Evolutionary conservation across 2,888 invertebrate species (phyloP).

Genomic region (Eupithecia inturbata): DNA sequence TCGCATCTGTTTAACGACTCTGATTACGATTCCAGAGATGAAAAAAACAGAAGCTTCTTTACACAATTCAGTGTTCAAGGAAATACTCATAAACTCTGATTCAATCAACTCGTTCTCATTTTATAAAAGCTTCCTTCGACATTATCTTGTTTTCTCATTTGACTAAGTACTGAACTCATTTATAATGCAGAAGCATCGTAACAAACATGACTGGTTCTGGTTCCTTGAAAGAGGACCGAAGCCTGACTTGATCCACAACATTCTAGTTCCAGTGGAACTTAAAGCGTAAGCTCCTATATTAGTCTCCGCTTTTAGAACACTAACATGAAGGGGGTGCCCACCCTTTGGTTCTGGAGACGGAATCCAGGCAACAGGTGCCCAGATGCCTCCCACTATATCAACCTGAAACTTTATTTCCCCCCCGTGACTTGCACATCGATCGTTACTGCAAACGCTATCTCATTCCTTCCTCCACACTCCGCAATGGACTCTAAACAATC

Average conservation of each 20-base stretch:
- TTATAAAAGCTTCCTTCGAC: conserved; percentile 11
- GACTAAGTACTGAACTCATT: conserved; percentile 18
- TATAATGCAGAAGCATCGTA: conserved; percentile 18
- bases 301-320: conserved; percentile 50
- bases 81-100: neutral
- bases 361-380: conserved; percentile 64
- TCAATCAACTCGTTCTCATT: conserved; percentile 18
- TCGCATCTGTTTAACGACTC: neutral
- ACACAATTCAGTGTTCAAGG: neutral
- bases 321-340: conserved; percentile 9
- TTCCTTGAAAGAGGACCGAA: neutral
- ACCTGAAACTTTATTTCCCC: conserved; percentile 19
- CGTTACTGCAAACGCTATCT: conserved; percentile 10
- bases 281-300: conserved; percentile 57
- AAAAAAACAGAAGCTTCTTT: neutral
- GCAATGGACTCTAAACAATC: conserved; percentile 27
- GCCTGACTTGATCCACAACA: neutral
- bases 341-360: neutral
- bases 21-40: neutral
- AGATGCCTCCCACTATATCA: conserved; percentile 42
- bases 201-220: conserved; percentile 17
- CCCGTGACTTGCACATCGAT: conserved; percentile 27
- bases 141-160: conserved; percentile 20
- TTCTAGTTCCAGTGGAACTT: neutral
- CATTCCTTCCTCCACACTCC: conserved; percentile 7